Evolutionary conservation across 2,113 vertebrate genomes (phyloP).

Genomic region (Emydocephalus ijimae): DNA sequence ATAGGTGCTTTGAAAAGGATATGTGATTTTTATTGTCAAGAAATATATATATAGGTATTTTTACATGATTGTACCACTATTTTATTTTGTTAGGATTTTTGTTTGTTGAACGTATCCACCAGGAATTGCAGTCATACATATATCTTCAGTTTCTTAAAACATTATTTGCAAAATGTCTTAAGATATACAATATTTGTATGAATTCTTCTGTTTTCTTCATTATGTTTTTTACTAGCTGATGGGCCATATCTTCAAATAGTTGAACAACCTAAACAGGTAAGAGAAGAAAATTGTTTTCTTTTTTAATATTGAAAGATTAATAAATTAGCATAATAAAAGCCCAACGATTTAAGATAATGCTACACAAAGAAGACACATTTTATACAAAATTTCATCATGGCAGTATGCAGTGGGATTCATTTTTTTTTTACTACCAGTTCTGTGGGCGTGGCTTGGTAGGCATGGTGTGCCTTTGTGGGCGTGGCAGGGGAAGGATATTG

Average conservation of each 20-base stretch:
- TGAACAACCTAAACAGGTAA: conserved; percentile 91
- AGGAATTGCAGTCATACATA: not conserved
- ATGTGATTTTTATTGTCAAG: not conserved
- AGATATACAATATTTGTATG: not conserved
- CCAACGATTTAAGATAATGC: not conserved
- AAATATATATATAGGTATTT: not conserved
- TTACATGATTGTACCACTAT: not conserved
- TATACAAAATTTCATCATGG: not conserved
- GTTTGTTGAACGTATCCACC: conserved; percentile 2
- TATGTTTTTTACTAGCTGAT: conserved; percentile 69
- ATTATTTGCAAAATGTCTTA: conserved; percentile 8
- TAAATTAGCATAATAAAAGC: conserved; percentile 12
- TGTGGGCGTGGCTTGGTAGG: too few relatives aligned
- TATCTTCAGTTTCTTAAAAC: not conserved
- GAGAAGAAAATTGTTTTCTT: not conserved
- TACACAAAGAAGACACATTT: not conserved
- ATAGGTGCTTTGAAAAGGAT: not conserved
- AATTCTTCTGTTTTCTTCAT: conserved; percentile 10
- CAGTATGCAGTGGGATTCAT: not conserved
- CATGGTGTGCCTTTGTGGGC: too few relatives aligned
- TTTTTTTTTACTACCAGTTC: too few relatives aligned
- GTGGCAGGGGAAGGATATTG: too few relatives aligned
- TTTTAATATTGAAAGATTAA: not conserved
- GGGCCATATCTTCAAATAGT: conserved; percentile 82
- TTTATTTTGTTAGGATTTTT: not conserved